phyloP scores from a whole-genome alignment of 2,113 vertebrate genomes.

The Tyrannus savana region DNA sequence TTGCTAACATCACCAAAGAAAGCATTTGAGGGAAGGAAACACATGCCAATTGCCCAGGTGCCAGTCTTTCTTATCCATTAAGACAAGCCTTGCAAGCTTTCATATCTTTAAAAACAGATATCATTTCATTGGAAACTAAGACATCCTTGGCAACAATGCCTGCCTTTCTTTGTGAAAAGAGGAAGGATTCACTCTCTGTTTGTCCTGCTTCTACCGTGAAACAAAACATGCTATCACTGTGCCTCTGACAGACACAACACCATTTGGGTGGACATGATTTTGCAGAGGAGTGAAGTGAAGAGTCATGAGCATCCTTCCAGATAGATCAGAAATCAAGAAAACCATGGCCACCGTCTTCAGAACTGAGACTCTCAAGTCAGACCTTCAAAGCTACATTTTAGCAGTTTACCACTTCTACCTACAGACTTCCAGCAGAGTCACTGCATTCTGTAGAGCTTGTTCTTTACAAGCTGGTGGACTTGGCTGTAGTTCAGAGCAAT shows the following conservation, averaged over 20 bases:
- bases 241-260: neutral
- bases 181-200: neutral
- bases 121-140: neutral
- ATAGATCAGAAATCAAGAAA: neutral
- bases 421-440: neutral
- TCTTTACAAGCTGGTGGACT: neutral
- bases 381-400: constrained; percentile 2
- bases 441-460: neutral
- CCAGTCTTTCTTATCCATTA: neutral
- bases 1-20: neutral
- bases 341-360: neutral
- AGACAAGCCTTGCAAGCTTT: neutral
- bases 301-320: neutral
- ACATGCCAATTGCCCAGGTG: neutral
- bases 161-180: neutral
- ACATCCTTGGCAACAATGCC: neutral
- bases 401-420: neutral
- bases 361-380: neutral
- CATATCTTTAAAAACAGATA: neutral
- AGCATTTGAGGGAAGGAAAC: neutral
- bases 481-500: neutral
- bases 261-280: neutral
- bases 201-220: neutral
- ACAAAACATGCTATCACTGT: neutral
- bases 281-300: neutral